Percentiles rank a stretch among this genome's conserved stretches.
phyloP scores from a whole-genome alignment of 2,113 vertebrate genomes.

The Solea solea region DNA sequence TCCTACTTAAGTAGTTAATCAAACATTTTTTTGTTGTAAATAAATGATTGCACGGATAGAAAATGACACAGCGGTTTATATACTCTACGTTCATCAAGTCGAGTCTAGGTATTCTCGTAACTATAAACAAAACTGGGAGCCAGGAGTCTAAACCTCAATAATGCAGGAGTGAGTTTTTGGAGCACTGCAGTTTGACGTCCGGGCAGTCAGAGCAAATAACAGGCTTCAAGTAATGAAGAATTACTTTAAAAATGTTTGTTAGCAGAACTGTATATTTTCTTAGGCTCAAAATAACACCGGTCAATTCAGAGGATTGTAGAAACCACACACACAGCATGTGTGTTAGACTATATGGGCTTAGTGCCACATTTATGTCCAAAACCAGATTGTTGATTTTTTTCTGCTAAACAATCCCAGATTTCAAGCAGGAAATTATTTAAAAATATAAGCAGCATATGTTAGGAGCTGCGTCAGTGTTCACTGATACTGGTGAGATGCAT shows the following conservation, averaged over 20 bases:
- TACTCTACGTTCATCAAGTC: constrained; percentile 11
- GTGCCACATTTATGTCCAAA: constrained; percentile 35
- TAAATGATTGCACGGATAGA: background rate
- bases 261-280: constrained; percentile 33
- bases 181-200: background rate
- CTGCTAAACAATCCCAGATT: constrained; percentile 43
- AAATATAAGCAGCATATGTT: constrained; percentile 55
- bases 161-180: background rate
- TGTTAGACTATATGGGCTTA: constrained; percentile 17
- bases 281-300: constrained; percentile 19
- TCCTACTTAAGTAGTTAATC: background rate
- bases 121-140: background rate
- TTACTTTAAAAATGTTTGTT: constrained; percentile 20
- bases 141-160: constrained; percentile 1
- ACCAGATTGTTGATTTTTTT: background rate
- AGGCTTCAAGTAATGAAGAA: constrained; percentile 20
- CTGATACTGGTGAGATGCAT: constrained; percentile 16
- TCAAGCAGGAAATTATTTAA: constrained; percentile 37
- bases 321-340: constrained; percentile 14
- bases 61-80: background rate
- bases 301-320: constrained; percentile 7
- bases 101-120: constrained; percentile 9
- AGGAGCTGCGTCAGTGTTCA: constrained; percentile 40
- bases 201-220: constrained; percentile 23
- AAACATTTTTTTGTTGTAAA: background rate